Conservation (phyloP, 30 jellyfish, hydroid and myxozoan genomes). For the Rhopilema esculentum region DNA sequence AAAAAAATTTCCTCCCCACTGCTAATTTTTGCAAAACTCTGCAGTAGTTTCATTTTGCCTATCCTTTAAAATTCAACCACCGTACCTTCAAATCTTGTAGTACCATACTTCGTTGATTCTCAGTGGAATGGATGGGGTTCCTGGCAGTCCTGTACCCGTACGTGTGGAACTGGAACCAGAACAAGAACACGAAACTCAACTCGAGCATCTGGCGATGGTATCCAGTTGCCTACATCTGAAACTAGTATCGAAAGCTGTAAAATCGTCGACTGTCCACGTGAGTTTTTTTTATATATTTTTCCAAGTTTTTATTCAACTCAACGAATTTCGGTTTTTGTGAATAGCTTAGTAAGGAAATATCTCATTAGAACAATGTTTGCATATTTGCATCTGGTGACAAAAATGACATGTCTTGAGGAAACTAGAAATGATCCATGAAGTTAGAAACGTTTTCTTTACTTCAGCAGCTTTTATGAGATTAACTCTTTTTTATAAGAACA, state of each 20-base stretch:
- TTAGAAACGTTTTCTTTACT: too few species aligned
- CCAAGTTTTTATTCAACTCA: neutral
- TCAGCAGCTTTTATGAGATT: too few species aligned
- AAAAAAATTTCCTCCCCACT: too few species aligned
- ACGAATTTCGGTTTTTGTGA: neutral
- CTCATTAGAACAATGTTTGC: too few species aligned
- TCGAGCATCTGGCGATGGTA: constrained; percentile 37
- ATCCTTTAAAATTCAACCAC: too few species aligned
- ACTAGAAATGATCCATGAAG: too few species aligned
- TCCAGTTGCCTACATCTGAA: constrained; percentile 14
- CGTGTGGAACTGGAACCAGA: constrained; percentile 45
- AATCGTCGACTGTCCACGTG: constrained; percentile 57
- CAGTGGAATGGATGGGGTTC: constrained; percentile 34
- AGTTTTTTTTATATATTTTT: constrained; percentile 1
- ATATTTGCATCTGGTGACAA: too few species aligned
- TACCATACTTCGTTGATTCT: constrained; percentile 42
- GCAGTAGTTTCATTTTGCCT: too few species aligned
- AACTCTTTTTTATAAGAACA: too few species aligned
- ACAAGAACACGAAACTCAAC: constrained; percentile 22
- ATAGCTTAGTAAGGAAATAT: neutral
- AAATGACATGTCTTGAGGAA: too few species aligned
- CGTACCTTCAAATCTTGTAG: too few species aligned
- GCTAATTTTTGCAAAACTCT: too few species aligned
- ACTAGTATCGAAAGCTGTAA: constrained; percentile 35
- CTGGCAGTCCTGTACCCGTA: constrained; percentile 26